Percentiles rank a stretch among this genome's conserved stretches.
phyloP scores from a whole-genome alignment of 1,140 invertebrate species.

The Steinernema feltiae region DNA sequence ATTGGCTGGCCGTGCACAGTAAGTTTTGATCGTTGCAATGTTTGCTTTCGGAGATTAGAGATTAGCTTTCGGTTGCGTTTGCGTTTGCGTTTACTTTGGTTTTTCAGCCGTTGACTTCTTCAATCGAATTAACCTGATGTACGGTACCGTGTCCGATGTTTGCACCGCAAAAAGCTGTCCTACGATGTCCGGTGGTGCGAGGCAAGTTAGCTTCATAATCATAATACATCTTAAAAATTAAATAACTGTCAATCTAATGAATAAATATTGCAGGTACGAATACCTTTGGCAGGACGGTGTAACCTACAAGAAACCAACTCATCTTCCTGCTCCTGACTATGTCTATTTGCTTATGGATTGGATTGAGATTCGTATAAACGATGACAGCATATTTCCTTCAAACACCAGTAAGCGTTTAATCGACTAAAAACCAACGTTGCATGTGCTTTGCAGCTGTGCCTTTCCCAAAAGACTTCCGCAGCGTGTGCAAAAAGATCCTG shows the following conservation, averaged over 20 bases:
- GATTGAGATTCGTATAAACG: constrained; percentile 86
- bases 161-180: constrained; percentile 80
- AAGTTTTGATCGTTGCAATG: constrained; percentile 38
- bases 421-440: constrained; percentile 17
- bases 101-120: constrained; percentile 86
- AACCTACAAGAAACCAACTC: constrained; percentile 78
- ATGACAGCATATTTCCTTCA: constrained; percentile 77
- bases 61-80: too few species aligned
- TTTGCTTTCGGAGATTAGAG: too few species aligned
- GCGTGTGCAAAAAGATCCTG: constrained; percentile 77
- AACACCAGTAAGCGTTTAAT: constrained; percentile 65
- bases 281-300: constrained; percentile 86
- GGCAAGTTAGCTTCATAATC: constrained; percentile 49
- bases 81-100: constrained; percentile 16
- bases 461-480: constrained; percentile 78
- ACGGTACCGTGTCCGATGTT: constrained; percentile 78
- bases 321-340: constrained; percentile 79
- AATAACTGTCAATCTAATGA: not conserved
- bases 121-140: constrained; percentile 84
- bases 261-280: constrained; percentile 66
- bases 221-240: not conserved
- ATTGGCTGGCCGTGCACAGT: constrained; percentile 94
- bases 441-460: constrained; percentile 71
- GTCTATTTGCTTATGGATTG: constrained; percentile 84
- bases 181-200: constrained; percentile 78